Evolutionary conservation across 1,140 invertebrate genomes (phyloP).

Genomic region (Bombus terrestris): DNA sequence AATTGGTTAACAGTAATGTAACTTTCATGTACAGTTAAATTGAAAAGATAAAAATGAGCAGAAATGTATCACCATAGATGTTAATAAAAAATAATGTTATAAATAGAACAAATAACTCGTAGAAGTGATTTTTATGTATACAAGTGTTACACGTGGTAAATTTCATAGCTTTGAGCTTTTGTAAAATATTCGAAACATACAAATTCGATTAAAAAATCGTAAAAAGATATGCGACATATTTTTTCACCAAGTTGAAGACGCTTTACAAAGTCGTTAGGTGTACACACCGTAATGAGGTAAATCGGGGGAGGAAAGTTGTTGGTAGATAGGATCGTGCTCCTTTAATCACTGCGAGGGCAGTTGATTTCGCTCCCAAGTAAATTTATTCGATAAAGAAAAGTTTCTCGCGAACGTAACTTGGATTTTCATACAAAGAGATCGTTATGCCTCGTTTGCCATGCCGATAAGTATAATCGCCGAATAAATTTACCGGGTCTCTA

Average conservation of each 20-base stretch:
- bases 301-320: not conserved
- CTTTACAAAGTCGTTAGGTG: constrained; percentile 13
- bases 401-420: not conserved
- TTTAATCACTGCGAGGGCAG: constrained; percentile 37
- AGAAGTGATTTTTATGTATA: not conserved
- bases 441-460: not conserved
- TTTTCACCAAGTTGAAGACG: not conserved
- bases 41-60: too few relatives aligned
- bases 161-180: not conserved
- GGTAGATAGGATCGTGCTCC: constrained; percentile 30
- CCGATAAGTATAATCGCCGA: not conserved
- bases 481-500: constrained; percentile 42
- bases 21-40: not conserved
- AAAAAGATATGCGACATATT: not conserved
- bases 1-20: not conserved
- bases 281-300: not conserved
- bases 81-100: not conserved
- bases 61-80: too few relatives aligned
- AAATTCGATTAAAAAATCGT: not conserved
- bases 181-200: not conserved
- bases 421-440: constrained; percentile 3
- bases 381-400: constrained; percentile 33
- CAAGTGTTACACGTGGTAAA: not conserved
- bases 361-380: constrained; percentile 23
- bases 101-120: not conserved